Percentiles rank a stretch among this genome's conserved stretches.
Evolutionary conservation across 2,113 vertebrate genomes (phyloP).

Genomic region (Hemiprocne comata): DNA sequence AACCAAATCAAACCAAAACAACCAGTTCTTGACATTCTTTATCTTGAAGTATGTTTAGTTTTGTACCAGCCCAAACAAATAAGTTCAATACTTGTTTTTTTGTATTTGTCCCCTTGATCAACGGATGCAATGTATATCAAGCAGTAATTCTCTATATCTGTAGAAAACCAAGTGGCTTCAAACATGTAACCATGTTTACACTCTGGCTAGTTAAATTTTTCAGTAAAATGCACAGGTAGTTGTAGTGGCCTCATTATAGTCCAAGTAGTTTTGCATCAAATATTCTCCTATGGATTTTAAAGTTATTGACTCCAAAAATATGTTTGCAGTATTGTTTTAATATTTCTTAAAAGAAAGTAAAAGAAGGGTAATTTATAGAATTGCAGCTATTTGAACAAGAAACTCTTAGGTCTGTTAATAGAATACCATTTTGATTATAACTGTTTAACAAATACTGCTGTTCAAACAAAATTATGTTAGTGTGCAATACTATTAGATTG

Average conservation of each 20-base stretch:
- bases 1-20: background rate
- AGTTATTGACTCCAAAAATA: background rate
- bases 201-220: background rate
- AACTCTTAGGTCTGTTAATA: background rate
- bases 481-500: background rate
- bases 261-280: background rate
- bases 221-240: background rate
- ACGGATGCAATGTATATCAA: background rate
- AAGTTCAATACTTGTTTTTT: background rate
- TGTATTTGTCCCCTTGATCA: fast-evolving
- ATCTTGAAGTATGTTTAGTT: background rate
- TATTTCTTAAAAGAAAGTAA: background rate
- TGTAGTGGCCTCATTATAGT: background rate
- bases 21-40: fast-evolving
- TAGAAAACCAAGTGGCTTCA: background rate
- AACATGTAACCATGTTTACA: fast-evolving
- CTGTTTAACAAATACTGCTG: background rate
- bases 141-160: background rate
- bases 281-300: background rate
- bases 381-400: background rate
- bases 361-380: background rate
- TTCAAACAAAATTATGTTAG: background rate
- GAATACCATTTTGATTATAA: background rate
- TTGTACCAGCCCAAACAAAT: background rate
- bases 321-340: background rate